Evolutionary conservation across 2,888 invertebrate genomes (phyloP), one percentile per base, ranked within the genome.

Genomic region (Petrolisthes manimaculis): DNA sequence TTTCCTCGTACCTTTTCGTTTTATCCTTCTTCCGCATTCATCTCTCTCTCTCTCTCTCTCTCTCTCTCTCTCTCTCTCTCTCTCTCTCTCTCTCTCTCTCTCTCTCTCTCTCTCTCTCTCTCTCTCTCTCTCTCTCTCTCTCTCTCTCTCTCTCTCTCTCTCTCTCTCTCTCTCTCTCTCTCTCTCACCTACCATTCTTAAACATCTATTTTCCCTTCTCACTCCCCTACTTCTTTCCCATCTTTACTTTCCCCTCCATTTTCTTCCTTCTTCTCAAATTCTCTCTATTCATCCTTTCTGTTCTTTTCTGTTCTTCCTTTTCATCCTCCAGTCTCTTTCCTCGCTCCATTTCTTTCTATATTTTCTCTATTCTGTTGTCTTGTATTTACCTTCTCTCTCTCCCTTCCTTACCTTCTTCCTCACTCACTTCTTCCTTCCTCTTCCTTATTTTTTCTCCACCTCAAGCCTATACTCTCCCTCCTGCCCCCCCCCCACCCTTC

Each of bases 71-170:
- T 12, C 61, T 61, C 61, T 61, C 61, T 61, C 1, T 61, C 61
- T 61, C 61, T 61, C 1, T 61, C 61, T 61, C 61, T 61, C 1
- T 61, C 61, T 61, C 61, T 61, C 1, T 61, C 61, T 61, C 61
- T 61, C 1, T 61, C 61, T 61, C 61, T 61, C 61, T 61, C 61
- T 61, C 61, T 61, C 61, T 61, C 61, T 61, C 61, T 61, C 61
- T 61, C 61, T 61, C 61, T 61, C 61, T 61, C 61, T 61, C 61
- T 61, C 61, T 61, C 61, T 61, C 61, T 61, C 61, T 61, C 61
- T 9, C 18, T 12, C 61, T 61, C 61, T 61, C 18, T 9, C 9
- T 61, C 61, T 61, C 61, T 9, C 61, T 61, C 61, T 12, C 61
- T 61, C 61, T 61, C 61, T 9, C 61, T 61, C 61, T 12, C 18